Conservation (phyloP, 2,797 vertebrate genomes). For the Pelobates cultripes region DNA sequence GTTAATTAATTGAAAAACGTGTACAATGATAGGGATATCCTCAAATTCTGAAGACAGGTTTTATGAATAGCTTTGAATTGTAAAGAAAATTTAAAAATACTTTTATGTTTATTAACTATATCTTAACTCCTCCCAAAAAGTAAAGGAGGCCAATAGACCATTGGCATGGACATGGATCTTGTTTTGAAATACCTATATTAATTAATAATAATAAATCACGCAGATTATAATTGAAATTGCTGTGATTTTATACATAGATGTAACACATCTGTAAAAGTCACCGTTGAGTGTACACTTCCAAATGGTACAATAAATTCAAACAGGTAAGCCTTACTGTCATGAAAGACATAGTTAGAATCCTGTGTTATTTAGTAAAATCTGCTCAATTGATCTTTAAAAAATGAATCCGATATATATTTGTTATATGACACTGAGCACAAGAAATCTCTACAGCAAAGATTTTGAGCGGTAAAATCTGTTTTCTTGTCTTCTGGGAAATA, state of each 20-base stretch:
- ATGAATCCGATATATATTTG: slow-evolving; percentile 17
- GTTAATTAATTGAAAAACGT: too few species aligned
- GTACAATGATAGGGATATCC: too few species aligned
- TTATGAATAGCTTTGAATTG: too few species aligned
- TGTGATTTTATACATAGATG: not conserved
- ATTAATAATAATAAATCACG: too few species aligned
- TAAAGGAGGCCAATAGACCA: too few species aligned
- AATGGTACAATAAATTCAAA: not conserved
- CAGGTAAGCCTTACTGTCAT: not conserved
- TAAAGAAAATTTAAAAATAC: too few species aligned
- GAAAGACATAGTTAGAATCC: not conserved
- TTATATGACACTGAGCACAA: not conserved
- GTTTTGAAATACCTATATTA: too few species aligned
- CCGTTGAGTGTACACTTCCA: not conserved
- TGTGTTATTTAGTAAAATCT: slow-evolving; percentile 4
- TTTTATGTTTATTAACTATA: too few species aligned
- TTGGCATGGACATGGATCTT: too few species aligned
- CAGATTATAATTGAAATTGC: too few species aligned
- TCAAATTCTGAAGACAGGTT: too few species aligned
- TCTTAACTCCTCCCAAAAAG: too few species aligned
- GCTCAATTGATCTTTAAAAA: not conserved
- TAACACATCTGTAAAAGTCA: not conserved
- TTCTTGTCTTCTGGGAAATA: slow-evolving; percentile 5
- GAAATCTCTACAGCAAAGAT: not conserved
- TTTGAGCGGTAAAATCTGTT: not conserved